These are phyloP conservation scores for Empis stercorea DNA, from an alignment of 2,888 invertebrate genomes.

Conservation along the genomic window DNA sequence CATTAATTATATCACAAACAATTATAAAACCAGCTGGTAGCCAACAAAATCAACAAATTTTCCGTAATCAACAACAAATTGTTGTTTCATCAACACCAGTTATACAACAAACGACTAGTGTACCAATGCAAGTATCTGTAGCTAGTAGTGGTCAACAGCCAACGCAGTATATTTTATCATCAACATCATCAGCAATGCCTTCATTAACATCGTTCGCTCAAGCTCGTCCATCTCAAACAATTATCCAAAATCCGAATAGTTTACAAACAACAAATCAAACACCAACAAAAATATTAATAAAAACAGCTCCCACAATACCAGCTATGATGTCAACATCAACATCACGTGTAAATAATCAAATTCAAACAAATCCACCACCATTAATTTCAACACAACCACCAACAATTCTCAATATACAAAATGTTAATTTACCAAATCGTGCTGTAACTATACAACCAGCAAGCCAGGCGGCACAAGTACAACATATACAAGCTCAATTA, in stretches of 20 bases:
- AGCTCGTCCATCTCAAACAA: constrained; percentile 22
- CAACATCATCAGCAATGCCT: constrained; percentile 25
- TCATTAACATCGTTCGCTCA: constrained; percentile 31
- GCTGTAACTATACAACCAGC: constrained; percentile 35
- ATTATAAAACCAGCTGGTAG: constrained; percentile 29
- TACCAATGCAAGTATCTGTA: constrained; percentile 7
- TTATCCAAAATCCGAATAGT: constrained; percentile 25
- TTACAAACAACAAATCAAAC: constrained; percentile 20
- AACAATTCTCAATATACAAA: constrained; percentile 30
- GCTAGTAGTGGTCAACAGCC: constrained; percentile 14
- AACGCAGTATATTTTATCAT: constrained; percentile 29
- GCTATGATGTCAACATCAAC: constrained; percentile 25
- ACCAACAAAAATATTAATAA: constrained; percentile 33
- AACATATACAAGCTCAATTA: constrained; percentile 32
- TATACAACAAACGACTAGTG: constrained; percentile 4
- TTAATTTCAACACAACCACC: constrained; percentile 31
- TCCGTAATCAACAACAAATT: constrained; percentile 3
- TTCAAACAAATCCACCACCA: constrained; percentile 31
- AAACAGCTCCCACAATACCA: constrained; percentile 32
- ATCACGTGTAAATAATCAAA: constrained; percentile 3
- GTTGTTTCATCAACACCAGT: neutral
- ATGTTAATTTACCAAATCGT: constrained; percentile 33
- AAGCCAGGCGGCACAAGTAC: constrained; percentile 33
- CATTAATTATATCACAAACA: constrained; percentile 34
- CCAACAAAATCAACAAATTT: constrained; percentile 6